Evolutionary conservation across 2,113 vertebrate genomes (phyloP).

Genomic region (Megaleporinus macrocephalus): DNA sequence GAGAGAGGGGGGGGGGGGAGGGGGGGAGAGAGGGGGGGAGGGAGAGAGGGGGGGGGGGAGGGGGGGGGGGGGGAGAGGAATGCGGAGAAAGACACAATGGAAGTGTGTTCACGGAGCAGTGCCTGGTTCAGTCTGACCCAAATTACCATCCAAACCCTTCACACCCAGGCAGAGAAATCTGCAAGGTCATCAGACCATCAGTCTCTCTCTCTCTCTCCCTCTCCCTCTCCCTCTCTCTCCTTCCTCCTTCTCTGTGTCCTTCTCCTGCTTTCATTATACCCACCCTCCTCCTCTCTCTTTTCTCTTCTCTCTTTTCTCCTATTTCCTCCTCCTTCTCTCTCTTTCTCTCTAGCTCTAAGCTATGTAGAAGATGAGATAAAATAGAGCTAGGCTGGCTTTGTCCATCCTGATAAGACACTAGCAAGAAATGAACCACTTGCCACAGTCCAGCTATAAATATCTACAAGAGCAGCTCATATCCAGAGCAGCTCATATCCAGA

Average conservation of each 20-base stretch:
- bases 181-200: conserved; percentile 65
- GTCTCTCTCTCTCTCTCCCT: conserved; percentile 7
- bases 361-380: background rate
- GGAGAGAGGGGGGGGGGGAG: background rate
- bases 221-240: background rate
- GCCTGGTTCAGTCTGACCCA: conserved; percentile 56
- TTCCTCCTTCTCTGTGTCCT: background rate
- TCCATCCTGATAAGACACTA: too few relatives aligned
- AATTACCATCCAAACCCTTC: conserved; percentile 54
- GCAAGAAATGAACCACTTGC: too few relatives aligned
- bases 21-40: background rate
- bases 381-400: too few relatives aligned
- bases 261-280: too few relatives aligned
- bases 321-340: background rate
- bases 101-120: background rate
- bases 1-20: conserved; percentile 4
- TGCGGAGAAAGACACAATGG: conserved; percentile 22
- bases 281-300: background rate
- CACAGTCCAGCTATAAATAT: too few relatives aligned
- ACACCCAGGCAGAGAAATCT: conserved; percentile 54
- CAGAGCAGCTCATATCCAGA: too few relatives aligned
- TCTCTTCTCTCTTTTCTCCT: background rate
- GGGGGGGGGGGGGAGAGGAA: conserved; percentile 44
- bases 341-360: background rate
- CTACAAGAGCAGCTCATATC: too few relatives aligned